Percentiles rank a stretch among this genome's conserved stretches.
phyloP scores from a whole-genome alignment of 2,797 vertebrate species.

The Scyliorhinus canicula region DNA sequence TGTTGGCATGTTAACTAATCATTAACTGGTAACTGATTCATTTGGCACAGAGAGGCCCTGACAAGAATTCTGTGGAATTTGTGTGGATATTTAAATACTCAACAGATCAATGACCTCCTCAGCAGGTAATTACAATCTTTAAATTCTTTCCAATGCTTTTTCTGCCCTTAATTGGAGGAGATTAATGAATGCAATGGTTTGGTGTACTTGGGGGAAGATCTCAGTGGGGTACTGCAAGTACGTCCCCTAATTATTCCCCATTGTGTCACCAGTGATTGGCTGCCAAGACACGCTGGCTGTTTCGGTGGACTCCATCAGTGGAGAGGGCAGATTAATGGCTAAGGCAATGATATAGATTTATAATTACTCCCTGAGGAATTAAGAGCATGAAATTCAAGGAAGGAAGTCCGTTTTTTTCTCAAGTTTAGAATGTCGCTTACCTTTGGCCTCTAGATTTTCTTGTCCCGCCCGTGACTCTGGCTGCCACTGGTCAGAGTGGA shows the following conservation, averaged over 20 bases:
- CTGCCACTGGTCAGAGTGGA: too few relatives aligned
- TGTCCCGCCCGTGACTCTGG: too few relatives aligned
- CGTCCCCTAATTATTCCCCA: not conserved
- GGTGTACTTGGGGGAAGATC: not conserved
- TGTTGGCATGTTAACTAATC: not conserved
- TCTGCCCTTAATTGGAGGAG: not conserved
- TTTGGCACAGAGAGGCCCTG: conserved; percentile 40
- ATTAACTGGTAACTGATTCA: not conserved
- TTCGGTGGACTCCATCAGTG: not conserved
- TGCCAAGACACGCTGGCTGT: not conserved
- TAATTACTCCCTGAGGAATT: not conserved
- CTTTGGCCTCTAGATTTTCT: too few relatives aligned
- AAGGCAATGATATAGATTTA: not conserved
- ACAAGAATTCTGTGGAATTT: conserved; percentile 44
- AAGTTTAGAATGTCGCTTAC: not conserved
- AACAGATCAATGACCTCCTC: conserved; percentile 42
- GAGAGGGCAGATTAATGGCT: not conserved
- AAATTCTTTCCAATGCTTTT: not conserved
- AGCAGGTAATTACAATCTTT: conserved; percentile 40
- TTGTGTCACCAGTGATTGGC: not conserved
- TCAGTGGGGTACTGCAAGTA: not conserved
- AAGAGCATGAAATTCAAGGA: not conserved
- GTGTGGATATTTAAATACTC: conserved; percentile 42
- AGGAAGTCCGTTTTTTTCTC: not conserved
- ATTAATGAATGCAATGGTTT: not conserved